Conservation (phyloP, 2,888 invertebrate genomes). For the Gibbula magus region DNA sequence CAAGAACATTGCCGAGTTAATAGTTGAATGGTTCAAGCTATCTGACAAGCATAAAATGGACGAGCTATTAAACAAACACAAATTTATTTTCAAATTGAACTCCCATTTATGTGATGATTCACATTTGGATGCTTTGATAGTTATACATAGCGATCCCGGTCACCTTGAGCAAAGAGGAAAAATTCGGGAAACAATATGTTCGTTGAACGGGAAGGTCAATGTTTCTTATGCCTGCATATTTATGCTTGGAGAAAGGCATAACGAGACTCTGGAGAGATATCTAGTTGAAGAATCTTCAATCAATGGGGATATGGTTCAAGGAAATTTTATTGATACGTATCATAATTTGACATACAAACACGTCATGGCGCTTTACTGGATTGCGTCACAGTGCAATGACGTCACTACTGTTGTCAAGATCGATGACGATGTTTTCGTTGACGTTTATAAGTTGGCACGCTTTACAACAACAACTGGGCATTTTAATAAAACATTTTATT, state of each 20-base stretch:
- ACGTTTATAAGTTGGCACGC: constrained; percentile 78
- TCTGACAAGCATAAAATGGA: neutral
- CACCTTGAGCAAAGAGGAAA: constrained; percentile 40
- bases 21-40: neutral
- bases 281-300: constrained; percentile 40
- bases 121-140: constrained; percentile 36
- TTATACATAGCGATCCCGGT: constrained; percentile 49
- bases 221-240: constrained; percentile 41
- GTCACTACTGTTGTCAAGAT: constrained; percentile 69
- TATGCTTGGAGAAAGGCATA: constrained; percentile 37
- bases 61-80: constrained; percentile 34
- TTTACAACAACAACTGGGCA: constrained; percentile 46
- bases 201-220: constrained; percentile 37
- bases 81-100: constrained; percentile 37
- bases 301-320: constrained; percentile 58
- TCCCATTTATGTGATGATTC: constrained; percentile 38
- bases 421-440: constrained; percentile 73
- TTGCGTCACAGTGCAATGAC: constrained; percentile 62
- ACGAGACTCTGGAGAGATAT: constrained; percentile 30
- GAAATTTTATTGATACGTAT: constrained; percentile 70
- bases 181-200: constrained; percentile 55
- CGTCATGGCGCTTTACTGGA: constrained; percentile 67
- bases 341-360: constrained; percentile 72
- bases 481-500: constrained; percentile 49
- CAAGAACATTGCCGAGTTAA: neutral